Evolutionary conservation across 2,888 invertebrate species (phyloP).

Genomic region (Hydrotaea diabolus): DNA sequence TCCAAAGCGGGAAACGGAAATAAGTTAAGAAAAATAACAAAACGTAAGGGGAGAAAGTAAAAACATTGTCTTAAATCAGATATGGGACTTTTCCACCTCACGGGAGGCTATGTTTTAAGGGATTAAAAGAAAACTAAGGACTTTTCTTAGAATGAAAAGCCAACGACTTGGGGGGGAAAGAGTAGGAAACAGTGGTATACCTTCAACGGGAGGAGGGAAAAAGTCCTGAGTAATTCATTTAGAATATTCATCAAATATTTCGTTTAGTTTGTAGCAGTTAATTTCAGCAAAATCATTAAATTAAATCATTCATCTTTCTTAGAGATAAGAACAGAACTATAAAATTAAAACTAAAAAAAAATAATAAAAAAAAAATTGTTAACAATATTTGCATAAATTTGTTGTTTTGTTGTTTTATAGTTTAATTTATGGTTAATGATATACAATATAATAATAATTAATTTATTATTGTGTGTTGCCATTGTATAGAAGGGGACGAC

Average conservation of each 20-base stretch:
- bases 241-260: slow-evolving; percentile 29
- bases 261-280: not conserved
- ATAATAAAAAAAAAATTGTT: slow-evolving; percentile 51
- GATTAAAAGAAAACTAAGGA: not conserved
- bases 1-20: not conserved
- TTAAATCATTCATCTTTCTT: not conserved
- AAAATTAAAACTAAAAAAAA: slow-evolving; percentile 49
- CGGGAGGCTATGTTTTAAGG: not conserved
- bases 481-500: slow-evolving; percentile 38
- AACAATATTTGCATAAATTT: slow-evolving; percentile 54
- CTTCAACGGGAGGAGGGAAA: not conserved
- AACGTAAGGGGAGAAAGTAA: not conserved
- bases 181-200: not conserved
- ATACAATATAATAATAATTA: slow-evolving; percentile 51
- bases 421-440: slow-evolving; percentile 52
- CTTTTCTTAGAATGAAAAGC: slow-evolving; percentile 5
- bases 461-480: slow-evolving; percentile 56
- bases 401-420: slow-evolving; percentile 17
- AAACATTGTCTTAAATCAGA: not conserved
- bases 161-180: not conserved
- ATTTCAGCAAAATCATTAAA: slow-evolving; percentile 23
- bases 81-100: slow-evolving; percentile 19
- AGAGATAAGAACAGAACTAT: slow-evolving; percentile 50
- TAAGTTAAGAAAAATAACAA: not conserved
- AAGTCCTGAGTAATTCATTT: slow-evolving; percentile 36